Percentiles rank a stretch among this genome's conserved stretches.
phyloP scores from a whole-genome alignment of 37 sponge, comb jelly and placozoan genomes.

The Hormiphora californensis region DNA sequence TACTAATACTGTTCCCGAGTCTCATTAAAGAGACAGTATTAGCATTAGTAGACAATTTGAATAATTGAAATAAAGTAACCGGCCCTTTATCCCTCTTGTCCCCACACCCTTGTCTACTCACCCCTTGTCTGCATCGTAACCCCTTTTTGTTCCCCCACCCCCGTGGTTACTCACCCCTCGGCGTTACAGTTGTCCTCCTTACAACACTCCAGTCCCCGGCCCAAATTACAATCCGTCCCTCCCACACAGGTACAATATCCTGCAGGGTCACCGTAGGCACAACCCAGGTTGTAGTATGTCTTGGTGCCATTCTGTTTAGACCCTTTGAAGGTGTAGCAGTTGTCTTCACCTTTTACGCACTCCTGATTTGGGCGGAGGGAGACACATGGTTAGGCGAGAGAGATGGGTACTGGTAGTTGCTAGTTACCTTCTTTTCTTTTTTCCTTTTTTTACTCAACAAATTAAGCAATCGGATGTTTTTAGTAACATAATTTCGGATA shows the following conservation, averaged over 20 bases:
- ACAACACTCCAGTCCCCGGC: not conserved
- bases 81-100: no score
- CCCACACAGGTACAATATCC: not conserved
- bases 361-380: not conserved
- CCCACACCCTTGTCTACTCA: not conserved
- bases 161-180: not conserved
- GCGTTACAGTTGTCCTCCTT: not conserved
- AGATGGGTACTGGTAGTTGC: no score
- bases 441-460: no score
- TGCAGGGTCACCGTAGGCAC: not conserved
- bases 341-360: not conserved
- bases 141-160: no score
- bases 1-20: no score
- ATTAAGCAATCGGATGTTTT: no score
- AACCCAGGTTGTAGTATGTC: slow-evolving; percentile 13
- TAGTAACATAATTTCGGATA: no score
- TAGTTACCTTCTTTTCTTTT: no score
- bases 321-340: not conserved
- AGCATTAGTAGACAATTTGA: no score
- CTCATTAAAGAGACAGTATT: no score
- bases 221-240: not conserved
- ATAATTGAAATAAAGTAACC: no score
- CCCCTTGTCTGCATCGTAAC: not conserved
- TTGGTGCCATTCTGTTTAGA: not conserved
- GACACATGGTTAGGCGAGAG: not conserved